Base-by-base conservation (phyloP, 92 coral and sea anemone genomes). In the Nematostella vectensis region DNA sequence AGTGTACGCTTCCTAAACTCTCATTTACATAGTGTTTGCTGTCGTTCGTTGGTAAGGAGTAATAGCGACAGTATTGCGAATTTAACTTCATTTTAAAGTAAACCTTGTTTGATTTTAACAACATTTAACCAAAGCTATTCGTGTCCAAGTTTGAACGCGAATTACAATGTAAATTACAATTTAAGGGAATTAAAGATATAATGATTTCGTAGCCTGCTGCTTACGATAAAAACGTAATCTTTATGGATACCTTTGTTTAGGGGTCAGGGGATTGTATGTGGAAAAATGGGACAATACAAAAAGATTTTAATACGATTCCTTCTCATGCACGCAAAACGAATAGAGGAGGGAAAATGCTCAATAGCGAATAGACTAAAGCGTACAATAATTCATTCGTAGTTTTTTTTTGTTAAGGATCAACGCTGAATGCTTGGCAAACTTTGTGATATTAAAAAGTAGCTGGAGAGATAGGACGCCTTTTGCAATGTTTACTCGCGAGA, bases 121-220 rank as follows among this genome's bases (percentile, higher is more conserved):
- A 23, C 50, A 38, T 25, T 64, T 64, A 12, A 28, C 55, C 39
- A 66, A 55, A 28, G 63, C 31, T 28, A 45, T 66, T 55, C 26
- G 27, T 54, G 20, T 39, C 1, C 62, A 10, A 24, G 45, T 43
- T 53, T 37, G 54, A 27, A 29, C 58, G 47, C 19, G 31, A 22
- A 1, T 27, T 45, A 29, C 42, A 66, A 54, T 36, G 55, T 24
- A 66, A 66, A 66, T 66, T 66, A 63, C 58, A 24, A 27, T 59
- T 72, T 78, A 65, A 60, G 55, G 65, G 80, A 62, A 65, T 79
- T 57, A 67, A 53, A 62, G 47, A 59, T 72, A 73, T 67, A 79
- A 49, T 67, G 65, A 67, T 53, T 28, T 31, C 49, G 62, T 47
- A 27, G 25, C 80, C 49, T 49, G 86, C 86, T 59, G 80, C 4